These are phyloP conservation scores for Trissolcus brochymenae DNA, from an alignment of 2,888 invertebrate genomes.

Conservation along the genomic window DNA sequence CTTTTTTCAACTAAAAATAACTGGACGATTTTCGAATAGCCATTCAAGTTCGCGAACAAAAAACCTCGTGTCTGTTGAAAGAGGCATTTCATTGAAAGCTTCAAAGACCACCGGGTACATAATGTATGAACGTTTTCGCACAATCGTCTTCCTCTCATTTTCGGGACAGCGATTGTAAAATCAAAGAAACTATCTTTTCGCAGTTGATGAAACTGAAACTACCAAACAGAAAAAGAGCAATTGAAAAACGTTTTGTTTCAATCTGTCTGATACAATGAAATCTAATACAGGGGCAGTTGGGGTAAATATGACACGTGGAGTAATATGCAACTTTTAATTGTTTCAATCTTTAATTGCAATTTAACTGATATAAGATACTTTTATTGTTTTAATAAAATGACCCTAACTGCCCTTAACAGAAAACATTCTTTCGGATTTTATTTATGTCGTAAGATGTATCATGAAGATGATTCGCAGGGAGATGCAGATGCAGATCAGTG, in stretches of 20 bases:
- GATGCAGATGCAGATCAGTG: conserved; percentile 54
- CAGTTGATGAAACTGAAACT: not conserved
- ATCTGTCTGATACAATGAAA: too few relatives aligned
- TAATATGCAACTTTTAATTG: not conserved
- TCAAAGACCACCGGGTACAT: not conserved
- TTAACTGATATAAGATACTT: not conserved
- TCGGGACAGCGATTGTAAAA: not conserved
- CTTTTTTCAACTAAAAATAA: conserved; percentile 27
- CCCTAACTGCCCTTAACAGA: too few relatives aligned
- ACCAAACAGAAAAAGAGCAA: not conserved
- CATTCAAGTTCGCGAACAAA: not conserved
- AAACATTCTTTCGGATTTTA: too few relatives aligned
- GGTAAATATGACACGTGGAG: too few relatives aligned
- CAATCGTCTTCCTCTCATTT: not conserved
- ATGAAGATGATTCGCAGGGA: too few relatives aligned
- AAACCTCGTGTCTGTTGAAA: not conserved
- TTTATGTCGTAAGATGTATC: too few relatives aligned
- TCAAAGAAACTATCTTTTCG: not conserved
- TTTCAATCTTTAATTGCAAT: not conserved
- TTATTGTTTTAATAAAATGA: not conserved
- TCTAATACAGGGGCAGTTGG: too few relatives aligned
- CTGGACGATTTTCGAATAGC: not conserved
- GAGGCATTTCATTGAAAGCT: conserved; percentile 1
- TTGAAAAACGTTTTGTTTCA: not conserved
- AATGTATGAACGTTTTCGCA: conserved; percentile 2